These are phyloP conservation scores for Monochamus saltuarius DNA, from an alignment of 1,140 invertebrate genomes.

Conservation along the genomic window DNA sequence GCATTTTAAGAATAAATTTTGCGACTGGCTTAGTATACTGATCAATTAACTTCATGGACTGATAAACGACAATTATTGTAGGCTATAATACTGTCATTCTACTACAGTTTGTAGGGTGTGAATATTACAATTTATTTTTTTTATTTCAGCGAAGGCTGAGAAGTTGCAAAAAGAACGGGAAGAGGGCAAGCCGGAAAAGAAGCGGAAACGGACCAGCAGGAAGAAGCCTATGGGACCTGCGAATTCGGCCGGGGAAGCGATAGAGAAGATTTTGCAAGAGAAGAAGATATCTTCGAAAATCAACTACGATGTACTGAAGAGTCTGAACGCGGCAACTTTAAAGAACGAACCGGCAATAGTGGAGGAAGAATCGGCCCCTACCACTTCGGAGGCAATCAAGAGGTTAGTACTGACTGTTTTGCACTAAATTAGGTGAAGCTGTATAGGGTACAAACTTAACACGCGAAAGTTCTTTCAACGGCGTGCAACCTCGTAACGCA, in stretches of 20 bases:
- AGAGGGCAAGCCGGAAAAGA: slow-evolving; percentile 78
- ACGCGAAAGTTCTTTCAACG: no score
- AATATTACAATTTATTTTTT: neutral
- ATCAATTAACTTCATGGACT: no score
- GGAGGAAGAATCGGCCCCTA: slow-evolving; percentile 26
- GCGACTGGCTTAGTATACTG: no score
- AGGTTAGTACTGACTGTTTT: slow-evolving; percentile 16
- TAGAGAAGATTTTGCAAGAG: slow-evolving; percentile 92
- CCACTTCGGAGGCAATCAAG: slow-evolving; percentile 27
- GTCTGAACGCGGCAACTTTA: slow-evolving; percentile 63
- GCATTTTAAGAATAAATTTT: no score
- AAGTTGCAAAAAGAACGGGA: slow-evolving; percentile 69
- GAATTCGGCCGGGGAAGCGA: slow-evolving; percentile 86
- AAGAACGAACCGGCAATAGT: slow-evolving; percentile 19
- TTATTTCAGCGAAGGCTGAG: slow-evolving; percentile 72
- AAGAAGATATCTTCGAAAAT: slow-evolving; percentile 96
- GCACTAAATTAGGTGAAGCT: no score
- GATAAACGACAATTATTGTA: no score
- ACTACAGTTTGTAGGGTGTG: no score
- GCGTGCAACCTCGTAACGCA: no score
- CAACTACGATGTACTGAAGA: slow-evolving; percentile 95
- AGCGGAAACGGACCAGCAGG: slow-evolving; percentile 64
- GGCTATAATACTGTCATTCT: no score
- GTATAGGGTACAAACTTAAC: no score
- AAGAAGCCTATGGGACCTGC: slow-evolving; percentile 61